These are phyloP conservation scores for Sebastes matsubarae DNA, from an alignment of 2,797 vertebrate species.

Conservation along the genomic window DNA sequence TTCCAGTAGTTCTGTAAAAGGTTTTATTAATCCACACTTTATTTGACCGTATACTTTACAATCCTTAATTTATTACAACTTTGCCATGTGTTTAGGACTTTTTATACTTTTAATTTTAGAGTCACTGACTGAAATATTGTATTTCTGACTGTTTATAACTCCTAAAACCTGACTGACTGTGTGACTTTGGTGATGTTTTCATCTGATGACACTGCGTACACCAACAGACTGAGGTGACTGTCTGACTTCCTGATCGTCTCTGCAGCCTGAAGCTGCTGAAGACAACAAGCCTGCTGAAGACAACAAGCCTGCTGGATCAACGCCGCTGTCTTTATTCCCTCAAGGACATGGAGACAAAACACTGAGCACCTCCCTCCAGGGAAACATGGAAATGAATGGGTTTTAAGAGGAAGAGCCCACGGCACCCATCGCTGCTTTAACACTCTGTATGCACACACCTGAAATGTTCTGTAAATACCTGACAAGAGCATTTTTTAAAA, in stretches of 20 bases:
- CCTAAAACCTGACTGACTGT: neutral
- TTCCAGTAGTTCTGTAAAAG: neutral
- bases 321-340: neutral
- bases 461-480: neutral
- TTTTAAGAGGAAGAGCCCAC: neutral
- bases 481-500: neutral
- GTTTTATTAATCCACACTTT: neutral
- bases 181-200: neutral
- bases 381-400: constrained; percentile 27
- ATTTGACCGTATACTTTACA: neutral
- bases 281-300: neutral
- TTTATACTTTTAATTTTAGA: neutral
- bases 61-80: too few species aligned
- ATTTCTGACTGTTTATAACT: neutral
- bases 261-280: neutral
- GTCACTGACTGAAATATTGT: neutral
- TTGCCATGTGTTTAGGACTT: neutral
- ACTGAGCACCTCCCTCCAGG: neutral
- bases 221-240: neutral
- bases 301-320: neutral
- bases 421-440: neutral
- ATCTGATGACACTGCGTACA: neutral
- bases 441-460: neutral
- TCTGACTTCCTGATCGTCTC: neutral
- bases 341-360: constrained; percentile 18